A percentile compares a stretch with the other conserved stretches of the same genome.
phyloP scores from a whole-genome alignment of 2,888 invertebrate genomes.

The Cataglyphis livida region DNA sequence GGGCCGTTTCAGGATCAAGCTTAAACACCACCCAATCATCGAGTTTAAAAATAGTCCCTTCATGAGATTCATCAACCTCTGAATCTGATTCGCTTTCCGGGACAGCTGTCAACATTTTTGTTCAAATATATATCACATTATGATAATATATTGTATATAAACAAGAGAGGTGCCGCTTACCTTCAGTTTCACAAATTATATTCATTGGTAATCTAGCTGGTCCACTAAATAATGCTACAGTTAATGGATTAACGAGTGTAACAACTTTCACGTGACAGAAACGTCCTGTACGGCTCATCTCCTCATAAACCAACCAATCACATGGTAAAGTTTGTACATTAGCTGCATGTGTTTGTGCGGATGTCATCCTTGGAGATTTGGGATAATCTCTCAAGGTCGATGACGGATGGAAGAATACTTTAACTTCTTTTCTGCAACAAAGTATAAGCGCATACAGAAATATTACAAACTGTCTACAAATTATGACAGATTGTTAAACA shows the following conservation, averaged over 20 bases:
- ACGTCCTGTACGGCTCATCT: conserved; percentile 91
- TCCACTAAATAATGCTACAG: conserved; percentile 93
- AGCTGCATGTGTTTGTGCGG: conserved; percentile 82
- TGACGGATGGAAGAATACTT: conserved; percentile 88
- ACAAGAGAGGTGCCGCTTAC: conserved; percentile 70
- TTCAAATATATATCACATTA: conserved; percentile 3
- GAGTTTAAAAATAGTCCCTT: conserved; percentile 87
- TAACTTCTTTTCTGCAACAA: conserved; percentile 87
- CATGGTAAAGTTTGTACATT: conserved; percentile 87
- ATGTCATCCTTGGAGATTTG: conserved; percentile 79
- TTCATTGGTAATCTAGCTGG: conserved; percentile 88
- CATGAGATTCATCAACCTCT: conserved; percentile 86
- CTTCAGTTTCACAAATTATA: conserved; percentile 84
- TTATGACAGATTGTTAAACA: not conserved
- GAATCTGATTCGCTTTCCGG: conserved; percentile 86
- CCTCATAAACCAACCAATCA: conserved; percentile 96
- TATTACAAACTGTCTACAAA: not conserved
- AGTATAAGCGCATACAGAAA: not conserved
- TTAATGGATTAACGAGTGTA: conserved; percentile 93
- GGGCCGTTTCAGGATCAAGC: conserved; percentile 89
- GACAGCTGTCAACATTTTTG: conserved; percentile 70
- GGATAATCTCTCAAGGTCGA: conserved; percentile 87
- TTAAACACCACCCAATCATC: conserved; percentile 93
- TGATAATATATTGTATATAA: not conserved
- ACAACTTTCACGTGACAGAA: conserved; percentile 92